Evolutionary conservation across 2,113 vertebrate genomes (phyloP).

Genomic region (Ovis aries): DNA sequence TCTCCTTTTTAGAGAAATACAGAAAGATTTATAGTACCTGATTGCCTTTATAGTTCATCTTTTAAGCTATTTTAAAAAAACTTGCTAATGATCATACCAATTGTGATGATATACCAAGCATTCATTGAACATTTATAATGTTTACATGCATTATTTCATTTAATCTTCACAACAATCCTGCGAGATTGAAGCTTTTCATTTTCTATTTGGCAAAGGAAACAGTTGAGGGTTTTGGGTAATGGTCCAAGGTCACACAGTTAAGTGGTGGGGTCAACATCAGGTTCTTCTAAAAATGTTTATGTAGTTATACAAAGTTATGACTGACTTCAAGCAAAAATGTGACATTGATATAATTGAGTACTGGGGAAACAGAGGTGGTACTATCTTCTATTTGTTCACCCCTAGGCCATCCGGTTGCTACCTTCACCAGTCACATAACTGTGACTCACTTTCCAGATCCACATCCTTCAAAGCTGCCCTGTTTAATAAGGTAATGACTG

Average conservation of each 20-base stretch:
- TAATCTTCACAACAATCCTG: not conserved
- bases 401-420: accelerated
- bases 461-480: not conserved
- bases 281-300: not conserved
- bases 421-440: not conserved
- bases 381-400: not conserved
- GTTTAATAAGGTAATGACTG: not conserved
- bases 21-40: not conserved
- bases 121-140: not conserved
- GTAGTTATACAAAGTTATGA: not conserved
- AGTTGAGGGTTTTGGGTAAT: not conserved
- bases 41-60: not conserved
- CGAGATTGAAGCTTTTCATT: not conserved
- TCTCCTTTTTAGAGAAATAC: not conserved
- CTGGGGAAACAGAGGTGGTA: not conserved
- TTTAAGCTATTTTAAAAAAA: not conserved
- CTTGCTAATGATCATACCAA: not conserved
- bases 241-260: not conserved
- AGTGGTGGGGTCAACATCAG: not conserved
- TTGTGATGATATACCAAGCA: not conserved
- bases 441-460: not conserved
- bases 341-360: not conserved
- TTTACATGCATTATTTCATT: not conserved
- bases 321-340: not conserved
- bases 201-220: not conserved